phyloP scores from a whole-genome alignment of 2,888 invertebrate genomes.

The Hydroisotoma schaefferi region DNA sequence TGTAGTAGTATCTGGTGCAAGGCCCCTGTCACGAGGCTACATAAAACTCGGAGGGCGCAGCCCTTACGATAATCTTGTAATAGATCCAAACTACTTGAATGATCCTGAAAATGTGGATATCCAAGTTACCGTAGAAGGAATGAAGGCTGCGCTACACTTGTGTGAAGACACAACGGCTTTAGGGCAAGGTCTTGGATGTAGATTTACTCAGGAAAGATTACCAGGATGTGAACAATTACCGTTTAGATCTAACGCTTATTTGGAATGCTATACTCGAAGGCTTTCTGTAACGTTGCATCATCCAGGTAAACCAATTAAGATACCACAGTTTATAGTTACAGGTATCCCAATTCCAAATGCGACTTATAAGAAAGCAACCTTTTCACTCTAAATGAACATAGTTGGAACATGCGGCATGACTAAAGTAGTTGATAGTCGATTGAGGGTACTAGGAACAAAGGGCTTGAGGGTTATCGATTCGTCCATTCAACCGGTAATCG shows the following conservation, averaged over 20 bases:
- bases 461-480: constrained; percentile 35
- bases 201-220: constrained; percentile 27
- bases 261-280: constrained; percentile 36
- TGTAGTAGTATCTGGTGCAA: constrained; percentile 8
- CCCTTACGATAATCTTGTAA: constrained; percentile 34
- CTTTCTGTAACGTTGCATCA: constrained; percentile 40
- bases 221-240: constrained; percentile 40
- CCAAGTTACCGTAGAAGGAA: constrained; percentile 37
- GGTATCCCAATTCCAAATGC: background rate
- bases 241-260: constrained; percentile 36
- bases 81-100: constrained; percentile 44
- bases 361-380: background rate
- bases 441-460: constrained; percentile 32
- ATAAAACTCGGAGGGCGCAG: constrained; percentile 32
- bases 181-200: constrained; percentile 15
- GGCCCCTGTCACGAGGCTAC: constrained; percentile 5
- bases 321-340: too few species aligned
- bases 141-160: constrained; percentile 23
- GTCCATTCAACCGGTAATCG: constrained; percentile 23
- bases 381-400: background rate
- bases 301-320: too few species aligned
- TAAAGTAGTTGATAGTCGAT: constrained; percentile 35
- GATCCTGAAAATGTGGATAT: constrained; percentile 34
- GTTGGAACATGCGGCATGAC: constrained; percentile 37
- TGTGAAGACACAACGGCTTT: constrained; percentile 36